Conservation (phyloP, 2,888 invertebrate species). For the Phania funesta region DNA sequence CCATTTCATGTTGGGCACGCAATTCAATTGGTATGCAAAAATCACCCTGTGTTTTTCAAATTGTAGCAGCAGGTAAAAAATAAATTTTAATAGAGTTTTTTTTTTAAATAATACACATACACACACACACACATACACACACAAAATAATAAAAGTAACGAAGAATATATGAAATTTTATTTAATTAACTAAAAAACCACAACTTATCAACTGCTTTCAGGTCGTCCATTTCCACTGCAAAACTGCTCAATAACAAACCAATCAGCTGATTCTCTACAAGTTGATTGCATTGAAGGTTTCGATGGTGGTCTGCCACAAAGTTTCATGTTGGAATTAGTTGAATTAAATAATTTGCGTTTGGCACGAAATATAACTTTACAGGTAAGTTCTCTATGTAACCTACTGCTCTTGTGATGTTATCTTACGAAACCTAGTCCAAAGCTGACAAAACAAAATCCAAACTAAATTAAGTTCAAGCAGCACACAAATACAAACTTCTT, state of each 20-base stretch:
- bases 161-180: background rate
- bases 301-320: constrained; percentile 93
- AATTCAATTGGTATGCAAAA: constrained; percentile 92
- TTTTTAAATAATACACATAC: background rate
- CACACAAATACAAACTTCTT: background rate
- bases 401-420: background rate
- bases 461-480: background rate
- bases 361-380: constrained; percentile 78
- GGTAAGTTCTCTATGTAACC: constrained; percentile 73
- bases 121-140: background rate
- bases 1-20: constrained; percentile 91
- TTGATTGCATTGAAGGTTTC: constrained; percentile 93
- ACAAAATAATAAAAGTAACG: background rate
- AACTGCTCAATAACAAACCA: constrained; percentile 95
- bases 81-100: background rate
- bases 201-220: constrained; percentile 79
- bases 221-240: constrained; percentile 92
- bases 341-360: constrained; percentile 84
- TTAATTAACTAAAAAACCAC: constrained; percentile 53
- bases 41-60: constrained; percentile 92
- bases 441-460: background rate
- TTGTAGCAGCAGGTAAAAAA: constrained; percentile 88
- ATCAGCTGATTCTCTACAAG: constrained; percentile 90
- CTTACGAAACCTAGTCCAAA: background rate
- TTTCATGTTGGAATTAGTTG: constrained; percentile 90